These are phyloP conservation scores for Galerucella calmariensis DNA, from an alignment of 2,888 invertebrate genomes.

Conservation along the genomic window DNA sequence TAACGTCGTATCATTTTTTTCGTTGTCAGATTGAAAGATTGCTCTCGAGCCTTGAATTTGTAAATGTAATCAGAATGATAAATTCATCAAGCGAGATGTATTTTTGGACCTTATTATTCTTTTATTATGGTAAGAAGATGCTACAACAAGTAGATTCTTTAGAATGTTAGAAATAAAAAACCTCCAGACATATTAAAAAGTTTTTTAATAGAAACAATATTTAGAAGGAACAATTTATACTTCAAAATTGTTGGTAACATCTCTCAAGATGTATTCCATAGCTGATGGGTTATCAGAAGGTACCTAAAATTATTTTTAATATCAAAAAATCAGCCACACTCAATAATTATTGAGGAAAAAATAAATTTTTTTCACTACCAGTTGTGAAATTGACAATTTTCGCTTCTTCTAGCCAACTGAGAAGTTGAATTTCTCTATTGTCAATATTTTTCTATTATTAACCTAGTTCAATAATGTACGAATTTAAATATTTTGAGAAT, in stretches of 20 bases:
- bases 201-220: too few species aligned
- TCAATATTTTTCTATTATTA: too few species aligned
- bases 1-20: conserved; percentile 34
- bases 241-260: conserved; percentile 46
- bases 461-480: too few species aligned
- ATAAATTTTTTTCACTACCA: too few species aligned
- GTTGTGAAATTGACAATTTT: too few species aligned
- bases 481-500: too few species aligned
- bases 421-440: too few species aligned
- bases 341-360: too few species aligned
- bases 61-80: conserved; percentile 19
- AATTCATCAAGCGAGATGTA: conserved; percentile 11
- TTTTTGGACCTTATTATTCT: not conserved
- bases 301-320: conserved; percentile 43
- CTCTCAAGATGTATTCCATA: conserved; percentile 48
- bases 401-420: too few species aligned
- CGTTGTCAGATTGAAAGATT: conserved; percentile 36
- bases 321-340: not conserved
- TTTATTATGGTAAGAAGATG: conserved; percentile 5
- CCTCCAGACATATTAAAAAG: too few species aligned
- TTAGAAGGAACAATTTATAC: conserved; percentile 12
- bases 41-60: conserved; percentile 13
- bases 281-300: conserved; percentile 50
- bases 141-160: not conserved
- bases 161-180: too few species aligned